Evolutionary conservation across 1,140 invertebrate species (phyloP).

Genomic region (Colletes gigas): DNA sequence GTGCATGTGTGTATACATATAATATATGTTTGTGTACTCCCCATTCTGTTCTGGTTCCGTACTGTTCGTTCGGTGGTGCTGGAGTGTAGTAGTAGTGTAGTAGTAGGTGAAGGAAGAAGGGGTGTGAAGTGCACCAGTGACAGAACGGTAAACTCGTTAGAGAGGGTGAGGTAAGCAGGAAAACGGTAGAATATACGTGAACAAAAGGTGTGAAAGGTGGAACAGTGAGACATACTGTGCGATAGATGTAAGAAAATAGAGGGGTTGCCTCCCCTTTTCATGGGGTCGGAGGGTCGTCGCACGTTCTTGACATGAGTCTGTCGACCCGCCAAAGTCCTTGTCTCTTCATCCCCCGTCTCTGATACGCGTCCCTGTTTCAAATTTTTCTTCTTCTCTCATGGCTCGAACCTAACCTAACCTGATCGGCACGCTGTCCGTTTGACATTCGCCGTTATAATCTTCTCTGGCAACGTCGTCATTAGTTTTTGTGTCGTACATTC

Average conservation of each 20-base stretch:
- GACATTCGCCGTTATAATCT: constrained; percentile 1
- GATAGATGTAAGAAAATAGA: constrained; percentile 28
- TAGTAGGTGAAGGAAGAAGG: constrained; percentile 27
- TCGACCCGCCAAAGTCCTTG: constrained; percentile 77
- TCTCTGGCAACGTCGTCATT: neutral
- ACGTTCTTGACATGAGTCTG: constrained; percentile 78
- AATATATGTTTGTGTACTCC: constrained; percentile 46
- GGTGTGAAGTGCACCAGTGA: constrained; percentile 54
- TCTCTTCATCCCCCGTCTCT: constrained; percentile 30
- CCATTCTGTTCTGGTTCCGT: constrained; percentile 49
- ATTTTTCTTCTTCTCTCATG: too few species aligned
- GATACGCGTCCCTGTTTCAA: constrained; percentile 1
- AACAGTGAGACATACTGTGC: constrained; percentile 16
- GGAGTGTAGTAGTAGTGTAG: constrained; percentile 8
- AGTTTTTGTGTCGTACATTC: neutral
- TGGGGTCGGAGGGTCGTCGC: constrained; percentile 78
- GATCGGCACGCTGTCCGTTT: neutral
- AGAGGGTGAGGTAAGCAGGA: constrained; percentile 59
- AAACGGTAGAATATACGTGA: constrained; percentile 35
- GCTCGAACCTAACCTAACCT: constrained; percentile 48
- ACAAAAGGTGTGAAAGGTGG: constrained; percentile 39
- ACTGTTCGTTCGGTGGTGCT: constrained; percentile 46
- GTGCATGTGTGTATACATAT: constrained; percentile 50
- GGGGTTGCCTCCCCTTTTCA: constrained; percentile 54
- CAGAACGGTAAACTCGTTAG: constrained; percentile 43